phyloP scores from a whole-genome alignment of 2,888 invertebrate genomes.

The Beris chalybata region DNA sequence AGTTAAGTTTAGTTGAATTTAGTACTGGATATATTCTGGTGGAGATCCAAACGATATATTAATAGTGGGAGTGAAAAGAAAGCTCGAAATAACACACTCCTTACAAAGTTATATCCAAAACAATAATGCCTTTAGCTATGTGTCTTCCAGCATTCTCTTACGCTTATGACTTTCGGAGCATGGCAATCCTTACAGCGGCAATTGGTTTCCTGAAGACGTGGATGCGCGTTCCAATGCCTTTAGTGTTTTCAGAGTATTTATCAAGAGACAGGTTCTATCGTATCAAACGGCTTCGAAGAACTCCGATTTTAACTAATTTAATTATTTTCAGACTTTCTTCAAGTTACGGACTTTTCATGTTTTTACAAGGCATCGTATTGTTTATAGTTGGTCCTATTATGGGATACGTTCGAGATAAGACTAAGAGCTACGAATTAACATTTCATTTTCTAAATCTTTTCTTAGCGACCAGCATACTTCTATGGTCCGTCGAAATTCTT shows the following conservation, averaged over 20 bases:
- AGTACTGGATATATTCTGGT: too few relatives aligned
- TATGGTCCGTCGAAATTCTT: slow-evolving; percentile 67
- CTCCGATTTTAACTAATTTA: background rate
- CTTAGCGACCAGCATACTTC: slow-evolving; percentile 66
- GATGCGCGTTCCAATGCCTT: slow-evolving; percentile 70
- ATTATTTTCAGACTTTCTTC: slow-evolving; percentile 62
- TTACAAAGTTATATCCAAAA: background rate
- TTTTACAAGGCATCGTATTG: slow-evolving; percentile 69
- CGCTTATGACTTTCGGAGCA: slow-evolving; percentile 59
- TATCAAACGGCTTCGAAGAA: background rate
- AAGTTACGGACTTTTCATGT: slow-evolving; percentile 72
- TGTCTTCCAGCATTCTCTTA: slow-evolving; percentile 57
- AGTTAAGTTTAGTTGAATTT: too few relatives aligned
- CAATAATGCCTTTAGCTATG: background rate
- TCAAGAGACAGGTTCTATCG: slow-evolving; percentile 60
- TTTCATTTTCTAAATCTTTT: slow-evolving; percentile 69
- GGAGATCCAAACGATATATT: too few relatives aligned
- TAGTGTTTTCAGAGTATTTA: slow-evolving; percentile 70
- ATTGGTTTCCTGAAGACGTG: slow-evolving; percentile 72
- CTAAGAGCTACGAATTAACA: slow-evolving; percentile 67
- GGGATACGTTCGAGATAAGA: slow-evolving; percentile 64
- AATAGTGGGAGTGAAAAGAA: too few relatives aligned
- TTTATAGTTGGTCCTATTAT: slow-evolving; percentile 70
- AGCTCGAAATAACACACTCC: too few relatives aligned
- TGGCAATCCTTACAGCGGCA: slow-evolving; percentile 62